Evolutionary conservation across 2,113 vertebrate genomes (phyloP).

Genomic region (Propithecus coquereli): DNA sequence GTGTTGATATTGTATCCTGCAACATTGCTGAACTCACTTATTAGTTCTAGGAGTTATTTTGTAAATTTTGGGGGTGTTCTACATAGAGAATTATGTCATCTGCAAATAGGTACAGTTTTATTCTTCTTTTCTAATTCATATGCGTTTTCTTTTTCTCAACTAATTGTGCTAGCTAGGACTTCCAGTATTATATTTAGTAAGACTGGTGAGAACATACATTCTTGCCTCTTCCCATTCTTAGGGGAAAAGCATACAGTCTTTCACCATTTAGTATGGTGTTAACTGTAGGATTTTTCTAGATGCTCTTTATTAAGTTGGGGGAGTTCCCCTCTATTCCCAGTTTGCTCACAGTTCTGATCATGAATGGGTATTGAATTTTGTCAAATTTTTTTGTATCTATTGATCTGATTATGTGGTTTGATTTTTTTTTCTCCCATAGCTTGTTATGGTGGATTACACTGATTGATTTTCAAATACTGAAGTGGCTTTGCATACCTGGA

Average conservation of each 20-base stretch:
- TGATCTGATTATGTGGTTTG: neutral
- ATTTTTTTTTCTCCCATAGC: neutral
- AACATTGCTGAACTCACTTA: neutral
- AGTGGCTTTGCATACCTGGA: neutral
- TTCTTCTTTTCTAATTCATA: neutral
- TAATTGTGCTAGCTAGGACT: neutral
- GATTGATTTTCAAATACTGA: neutral
- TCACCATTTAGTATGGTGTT: neutral
- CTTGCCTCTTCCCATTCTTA: neutral
- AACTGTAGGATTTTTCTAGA: neutral
- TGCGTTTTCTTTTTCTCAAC: slow-evolving; percentile 3
- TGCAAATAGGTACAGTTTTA: neutral
- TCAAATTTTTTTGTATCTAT: slow-evolving; percentile 14
- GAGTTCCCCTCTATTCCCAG: neutral
- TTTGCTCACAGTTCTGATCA: neutral
- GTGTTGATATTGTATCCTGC: neutral
- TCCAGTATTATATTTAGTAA: neutral
- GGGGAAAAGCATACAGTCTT: neutral
- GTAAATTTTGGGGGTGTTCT: neutral
- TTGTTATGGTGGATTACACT: neutral
- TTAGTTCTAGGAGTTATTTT: neutral
- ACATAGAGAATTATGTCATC: neutral
- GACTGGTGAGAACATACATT: neutral
- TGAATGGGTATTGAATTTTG: slow-evolving; percentile 24
- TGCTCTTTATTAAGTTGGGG: neutral